Evolutionary conservation across 2,888 invertebrate genomes (phyloP).

Genomic region (Scaptomyza flava): DNA sequence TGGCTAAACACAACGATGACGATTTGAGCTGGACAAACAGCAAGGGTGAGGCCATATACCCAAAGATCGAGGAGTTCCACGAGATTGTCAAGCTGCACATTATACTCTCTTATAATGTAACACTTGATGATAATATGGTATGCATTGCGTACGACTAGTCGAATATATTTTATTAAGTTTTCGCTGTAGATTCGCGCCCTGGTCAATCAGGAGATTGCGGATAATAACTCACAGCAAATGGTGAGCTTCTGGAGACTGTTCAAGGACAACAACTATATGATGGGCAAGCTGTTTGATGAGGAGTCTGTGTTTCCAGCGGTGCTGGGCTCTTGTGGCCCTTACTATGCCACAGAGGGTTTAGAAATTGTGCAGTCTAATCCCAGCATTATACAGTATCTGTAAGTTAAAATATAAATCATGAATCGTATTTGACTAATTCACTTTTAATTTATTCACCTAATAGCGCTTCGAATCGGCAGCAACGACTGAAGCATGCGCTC

Average conservation of each 20-base stretch:
- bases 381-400: conserved; percentile 81
- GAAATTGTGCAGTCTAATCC: conserved; percentile 78
- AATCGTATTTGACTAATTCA: neutral
- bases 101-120: conserved; percentile 82
- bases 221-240: conserved; percentile 82
- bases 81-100: conserved; percentile 83
- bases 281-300: conserved; percentile 83
- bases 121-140: conserved; percentile 83
- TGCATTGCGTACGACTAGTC: conserved; percentile 2
- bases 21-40: conserved; percentile 82
- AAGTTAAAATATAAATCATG: conserved; percentile 27
- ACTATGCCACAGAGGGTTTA: conserved; percentile 82
- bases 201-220: conserved; percentile 82
- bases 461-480: conserved; percentile 80
- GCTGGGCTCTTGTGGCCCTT: conserved; percentile 83
- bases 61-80: conserved; percentile 82
- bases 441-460: neutral
- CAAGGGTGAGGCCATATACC: conserved; percentile 77
- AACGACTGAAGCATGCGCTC: conserved; percentile 81
- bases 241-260: conserved; percentile 82
- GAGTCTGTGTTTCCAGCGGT: conserved; percentile 83
- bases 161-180: neutral
- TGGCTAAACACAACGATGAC: conserved; percentile 79
- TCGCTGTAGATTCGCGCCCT: conserved; percentile 78
- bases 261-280: conserved; percentile 84